These are phyloP conservation scores for Holacanthella duospinosa DNA, from an alignment of 2,888 invertebrate genomes.

Conservation along the genomic window DNA sequence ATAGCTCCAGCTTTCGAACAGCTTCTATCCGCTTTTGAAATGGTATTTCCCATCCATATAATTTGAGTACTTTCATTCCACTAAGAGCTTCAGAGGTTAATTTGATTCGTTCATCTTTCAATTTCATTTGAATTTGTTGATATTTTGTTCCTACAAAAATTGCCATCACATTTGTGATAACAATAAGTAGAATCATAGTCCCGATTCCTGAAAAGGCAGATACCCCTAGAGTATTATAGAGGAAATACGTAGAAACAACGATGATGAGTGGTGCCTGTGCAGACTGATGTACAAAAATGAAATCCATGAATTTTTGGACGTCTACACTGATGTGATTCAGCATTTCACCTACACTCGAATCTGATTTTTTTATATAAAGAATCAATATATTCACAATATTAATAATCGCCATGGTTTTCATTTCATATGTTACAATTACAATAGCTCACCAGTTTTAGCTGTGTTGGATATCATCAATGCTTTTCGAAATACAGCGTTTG, in stretches of 20 bases:
- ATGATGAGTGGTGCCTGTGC: background rate
- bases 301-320: background rate
- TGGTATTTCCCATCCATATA: constrained; percentile 36
- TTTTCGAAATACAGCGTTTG: constrained; percentile 45
- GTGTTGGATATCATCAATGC: constrained; percentile 21
- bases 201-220: constrained; percentile 86
- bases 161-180: constrained; percentile 73
- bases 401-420: too few relatives aligned
- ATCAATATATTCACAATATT: too few relatives aligned
- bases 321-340: too few relatives aligned
- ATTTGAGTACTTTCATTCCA: constrained; percentile 62
- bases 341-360: too few relatives aligned
- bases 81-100: constrained; percentile 86
- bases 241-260: background rate
- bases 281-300: background rate
- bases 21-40: constrained; percentile 51
- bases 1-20: constrained; percentile 78
- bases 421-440: too few relatives aligned
- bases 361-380: too few relatives aligned
- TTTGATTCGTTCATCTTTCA: constrained; percentile 85
- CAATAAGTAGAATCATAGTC: constrained; percentile 86
- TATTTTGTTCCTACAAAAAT: constrained; percentile 57
- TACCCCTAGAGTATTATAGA: constrained; percentile 64
- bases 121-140: constrained; percentile 82
- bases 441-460: constrained; percentile 15